A percentile compares a stretch with the other conserved stretches of the same genome.
These are phyloP conservation scores for Andricus quercusramuli DNA, from an alignment of 2,888 invertebrate genomes.

Conservation along the genomic window DNA sequence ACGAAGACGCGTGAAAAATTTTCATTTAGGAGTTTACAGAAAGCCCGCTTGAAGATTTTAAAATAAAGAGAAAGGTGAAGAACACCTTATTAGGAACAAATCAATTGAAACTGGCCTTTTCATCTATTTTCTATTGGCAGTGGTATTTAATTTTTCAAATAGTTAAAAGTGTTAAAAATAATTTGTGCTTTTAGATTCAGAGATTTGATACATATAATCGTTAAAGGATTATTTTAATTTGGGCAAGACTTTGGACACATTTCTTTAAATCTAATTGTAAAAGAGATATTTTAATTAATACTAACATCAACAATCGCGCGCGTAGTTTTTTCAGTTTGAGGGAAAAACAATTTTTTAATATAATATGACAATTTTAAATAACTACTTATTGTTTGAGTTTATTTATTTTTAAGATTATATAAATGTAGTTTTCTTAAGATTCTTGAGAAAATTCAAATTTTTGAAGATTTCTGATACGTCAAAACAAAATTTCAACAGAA, in stretches of 20 bases:
- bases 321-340: no score
- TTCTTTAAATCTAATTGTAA: not conserved
- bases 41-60: conserved; percentile 2
- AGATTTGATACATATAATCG: no score
- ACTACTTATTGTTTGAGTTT: no score
- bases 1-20: not conserved
- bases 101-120: not conserved
- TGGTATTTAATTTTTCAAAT: not conserved
- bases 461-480: no score
- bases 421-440: no score
- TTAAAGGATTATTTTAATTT: not conserved
- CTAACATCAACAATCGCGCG: no score
- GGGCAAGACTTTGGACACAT: not conserved
- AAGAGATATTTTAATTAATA: not conserved
- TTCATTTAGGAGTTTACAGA: not conserved
- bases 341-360: no score
- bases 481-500: no score
- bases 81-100: no score
- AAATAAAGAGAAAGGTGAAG: not conserved
- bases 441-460: no score
- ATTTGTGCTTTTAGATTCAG: not conserved
- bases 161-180: not conserved
- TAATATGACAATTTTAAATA: no score
- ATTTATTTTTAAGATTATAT: no score
- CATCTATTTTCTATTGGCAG: not conserved